Percentiles rank a stretch among this genome's conserved stretches.
Evolutionary conservation across 1,140 invertebrate species (phyloP).

Genomic region (Akabosia matsudoensis): DNA sequence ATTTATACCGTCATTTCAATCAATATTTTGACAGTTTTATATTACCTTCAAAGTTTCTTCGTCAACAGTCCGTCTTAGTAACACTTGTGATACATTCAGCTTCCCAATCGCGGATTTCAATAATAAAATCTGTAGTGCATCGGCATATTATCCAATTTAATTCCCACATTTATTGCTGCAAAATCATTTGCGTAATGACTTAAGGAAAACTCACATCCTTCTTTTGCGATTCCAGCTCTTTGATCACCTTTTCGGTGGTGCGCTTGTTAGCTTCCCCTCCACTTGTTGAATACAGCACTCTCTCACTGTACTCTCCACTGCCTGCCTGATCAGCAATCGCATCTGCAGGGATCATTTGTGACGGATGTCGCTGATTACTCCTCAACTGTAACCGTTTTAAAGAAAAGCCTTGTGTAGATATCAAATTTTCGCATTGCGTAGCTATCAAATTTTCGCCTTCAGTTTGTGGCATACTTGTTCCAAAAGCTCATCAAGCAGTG

Average conservation of each 20-base stretch:
- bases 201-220: constrained; percentile 2
- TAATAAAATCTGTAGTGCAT: constrained; percentile 20
- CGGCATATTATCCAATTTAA: neutral
- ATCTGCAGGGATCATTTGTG: neutral
- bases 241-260: neutral
- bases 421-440: no score
- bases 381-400: no score
- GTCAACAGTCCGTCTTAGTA: constrained; percentile 31
- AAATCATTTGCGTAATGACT: neutral
- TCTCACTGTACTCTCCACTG: neutral
- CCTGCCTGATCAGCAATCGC: neutral
- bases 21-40: neutral
- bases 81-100: constrained; percentile 34
- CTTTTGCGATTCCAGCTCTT: constrained; percentile 7
- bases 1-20: no score
- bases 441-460: no score
- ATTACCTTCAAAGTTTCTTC: constrained; percentile 37
- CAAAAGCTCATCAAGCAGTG: neutral
- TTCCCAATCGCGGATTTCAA: constrained; percentile 21
- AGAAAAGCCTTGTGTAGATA: no score
- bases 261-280: neutral
- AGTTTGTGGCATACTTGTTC: neutral
- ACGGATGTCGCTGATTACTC: no score
- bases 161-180: neutral
- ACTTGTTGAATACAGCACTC: neutral